A percentile compares a stretch with the other conserved stretches of the same genome.
These are phyloP conservation scores for Macquaria australasica DNA, from an alignment of 2,113 vertebrate species.

Conservation along the genomic window DNA sequence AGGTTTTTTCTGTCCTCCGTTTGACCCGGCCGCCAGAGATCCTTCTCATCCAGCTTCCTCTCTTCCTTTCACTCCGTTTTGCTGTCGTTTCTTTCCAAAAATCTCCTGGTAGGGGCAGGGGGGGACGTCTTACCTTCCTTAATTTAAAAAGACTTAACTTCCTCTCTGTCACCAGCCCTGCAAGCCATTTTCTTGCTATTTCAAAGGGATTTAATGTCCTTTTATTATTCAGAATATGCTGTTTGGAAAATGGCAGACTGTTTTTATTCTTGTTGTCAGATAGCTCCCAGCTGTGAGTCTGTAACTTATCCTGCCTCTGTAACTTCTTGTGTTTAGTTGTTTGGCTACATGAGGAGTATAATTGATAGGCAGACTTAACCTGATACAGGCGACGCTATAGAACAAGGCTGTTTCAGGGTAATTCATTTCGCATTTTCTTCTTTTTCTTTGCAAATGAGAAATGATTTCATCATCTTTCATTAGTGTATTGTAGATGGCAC, in stretches of 20 bases:
- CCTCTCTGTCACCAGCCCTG: conserved; percentile 35
- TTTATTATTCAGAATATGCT: conserved; percentile 43
- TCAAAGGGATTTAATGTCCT: conserved; percentile 45
- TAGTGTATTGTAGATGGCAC: conserved; percentile 59
- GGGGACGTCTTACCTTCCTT: neutral
- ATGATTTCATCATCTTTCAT: conserved; percentile 72
- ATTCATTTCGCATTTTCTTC: conserved; percentile 42
- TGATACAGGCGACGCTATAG: conserved; percentile 21
- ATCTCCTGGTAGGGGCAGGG: neutral
- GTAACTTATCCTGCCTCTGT: conserved; percentile 26
- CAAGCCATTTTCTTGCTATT: conserved; percentile 31
- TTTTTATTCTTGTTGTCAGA: conserved; percentile 24
- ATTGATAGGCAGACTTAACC: conserved; percentile 47
- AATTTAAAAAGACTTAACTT: conserved; percentile 48
- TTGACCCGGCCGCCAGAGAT: conserved; percentile 34
- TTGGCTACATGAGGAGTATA: conserved; percentile 10
- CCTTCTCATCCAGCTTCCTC: neutral
- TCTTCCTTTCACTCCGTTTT: neutral
- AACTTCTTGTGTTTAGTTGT: conserved; percentile 31
- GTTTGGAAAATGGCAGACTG: conserved; percentile 25
- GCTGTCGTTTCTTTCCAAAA: conserved; percentile 5
- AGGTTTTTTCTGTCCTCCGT: conserved; percentile 34
- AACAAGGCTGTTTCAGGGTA: conserved; percentile 22
- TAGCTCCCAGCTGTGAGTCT: conserved; percentile 36
- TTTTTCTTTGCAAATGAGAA: conserved; percentile 56